phyloP scores from a whole-genome alignment of 2,888 invertebrate species.

The Autographa pulchrina region DNA sequence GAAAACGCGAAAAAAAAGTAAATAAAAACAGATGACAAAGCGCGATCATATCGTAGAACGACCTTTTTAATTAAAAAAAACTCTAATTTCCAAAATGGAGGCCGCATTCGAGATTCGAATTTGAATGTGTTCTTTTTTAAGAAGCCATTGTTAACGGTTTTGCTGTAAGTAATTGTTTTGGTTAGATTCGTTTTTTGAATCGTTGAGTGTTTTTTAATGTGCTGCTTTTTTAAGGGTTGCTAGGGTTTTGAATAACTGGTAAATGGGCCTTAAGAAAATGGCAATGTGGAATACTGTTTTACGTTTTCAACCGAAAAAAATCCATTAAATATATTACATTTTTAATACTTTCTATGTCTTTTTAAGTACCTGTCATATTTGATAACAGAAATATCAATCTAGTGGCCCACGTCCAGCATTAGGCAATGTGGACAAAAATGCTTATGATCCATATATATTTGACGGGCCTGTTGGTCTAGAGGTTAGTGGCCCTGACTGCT shows the following conservation, averaged over 20 bases:
- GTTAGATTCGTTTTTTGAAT: slow-evolving; percentile 39
- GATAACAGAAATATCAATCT: too few relatives aligned
- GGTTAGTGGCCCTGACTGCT: too few relatives aligned
- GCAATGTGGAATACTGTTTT: too few relatives aligned
- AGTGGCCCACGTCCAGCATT: background rate
- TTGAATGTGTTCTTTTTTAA: slow-evolving; percentile 58
- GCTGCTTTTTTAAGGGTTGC: slow-evolving; percentile 21
- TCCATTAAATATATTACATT: background rate
- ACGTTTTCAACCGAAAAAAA: too few relatives aligned
- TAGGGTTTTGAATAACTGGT: background rate
- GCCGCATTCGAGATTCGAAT: slow-evolving; percentile 58
- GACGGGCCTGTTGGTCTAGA: too few relatives aligned
- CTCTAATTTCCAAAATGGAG: slow-evolving; percentile 72
- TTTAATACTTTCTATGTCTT: too few relatives aligned
- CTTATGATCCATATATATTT: too few relatives aligned
- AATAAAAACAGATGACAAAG: slow-evolving; percentile 67
- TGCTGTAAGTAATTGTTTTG: slow-evolving; percentile 51
- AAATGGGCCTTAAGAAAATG: too few relatives aligned
- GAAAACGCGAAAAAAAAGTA: slow-evolving; percentile 58
- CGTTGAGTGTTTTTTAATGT: slow-evolving; percentile 1
- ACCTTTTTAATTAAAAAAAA: slow-evolving; percentile 74
- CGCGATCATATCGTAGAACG: slow-evolving; percentile 69
- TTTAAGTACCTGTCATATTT: too few relatives aligned
- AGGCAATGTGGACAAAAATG: background rate
- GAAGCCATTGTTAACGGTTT: slow-evolving; percentile 50